Evolutionary conservation across 2,888 invertebrate genomes (phyloP), one percentile per base, ranked within the genome.

Genomic region (Caenorhabditis macrosperma): DNA sequence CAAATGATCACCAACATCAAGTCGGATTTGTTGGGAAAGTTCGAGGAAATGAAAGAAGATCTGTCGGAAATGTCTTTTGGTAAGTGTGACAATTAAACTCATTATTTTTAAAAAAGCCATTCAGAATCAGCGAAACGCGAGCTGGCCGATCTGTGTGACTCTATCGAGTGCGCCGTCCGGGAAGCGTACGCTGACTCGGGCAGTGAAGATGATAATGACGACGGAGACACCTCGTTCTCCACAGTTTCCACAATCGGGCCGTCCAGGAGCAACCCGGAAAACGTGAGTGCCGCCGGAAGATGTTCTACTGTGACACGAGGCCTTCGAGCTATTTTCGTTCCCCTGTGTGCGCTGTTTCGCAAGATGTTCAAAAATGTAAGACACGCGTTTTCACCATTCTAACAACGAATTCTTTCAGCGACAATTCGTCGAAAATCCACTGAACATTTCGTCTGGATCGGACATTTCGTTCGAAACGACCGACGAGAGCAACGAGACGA

Each of bases 1-100:
- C 20, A 41, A 12, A 28, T 69, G 59, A 50, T 69, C 12, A 28
- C 52, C 15, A 38, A 46, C n/a, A 41, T 69, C 6, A 69, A 69
- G 15, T 35, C 35, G 6, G 69, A 60, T 17, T 24, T 69, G 52
- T 52, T 69, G 69, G 12, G 1, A 5, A 60, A 69, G 22, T 69
- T 69, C 17, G 69, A 69, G n/a, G 60, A 50, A 0, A n/a, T 69
- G 38, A 59, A 41, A 50, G 52, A 60, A 2, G 10, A 38, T 12
- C 9, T 59, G 5, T 7, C 35, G 2, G 33, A 26, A 35, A 20
- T 48, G 1, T 17, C 46, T 9, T n/a, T 68, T 9, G 35, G 68
- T 67, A 10, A 68, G 59, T n/a, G n/a, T n/a, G n/a, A n/a, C n/a
- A n/a, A n/a, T n/a, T n/a, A n/a, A n/a, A n/a, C n/a, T n/a, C n/a